phyloP scores from a whole-genome alignment of 2,888 invertebrate species.

The Orthosia incerta region DNA sequence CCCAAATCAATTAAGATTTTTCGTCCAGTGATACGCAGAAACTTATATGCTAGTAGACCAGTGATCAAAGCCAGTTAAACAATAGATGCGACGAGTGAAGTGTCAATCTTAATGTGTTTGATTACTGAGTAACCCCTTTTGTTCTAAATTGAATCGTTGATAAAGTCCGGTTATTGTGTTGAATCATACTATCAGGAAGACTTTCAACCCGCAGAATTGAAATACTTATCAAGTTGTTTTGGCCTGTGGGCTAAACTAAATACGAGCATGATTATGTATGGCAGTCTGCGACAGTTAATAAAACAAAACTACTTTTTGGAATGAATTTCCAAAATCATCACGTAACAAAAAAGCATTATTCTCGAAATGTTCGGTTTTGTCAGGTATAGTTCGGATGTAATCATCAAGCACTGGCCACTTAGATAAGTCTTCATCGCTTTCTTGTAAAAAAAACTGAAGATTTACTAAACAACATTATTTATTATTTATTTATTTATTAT shows the following conservation, averaged over 20 bases:
- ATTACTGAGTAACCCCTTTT: conserved; percentile 42
- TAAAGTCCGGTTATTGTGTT: conserved; percentile 9
- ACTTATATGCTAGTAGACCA: background rate
- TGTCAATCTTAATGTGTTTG: conserved; percentile 59
- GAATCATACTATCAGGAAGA: conserved; percentile 15
- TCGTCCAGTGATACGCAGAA: background rate
- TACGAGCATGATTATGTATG: background rate
- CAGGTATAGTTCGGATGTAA: no score
- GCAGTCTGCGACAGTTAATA: background rate
- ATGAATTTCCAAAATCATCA: no score
- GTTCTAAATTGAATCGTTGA: conserved; percentile 29
- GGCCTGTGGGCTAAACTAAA: background rate
- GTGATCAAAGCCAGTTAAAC: conserved; percentile 16
- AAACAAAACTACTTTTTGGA: no score
- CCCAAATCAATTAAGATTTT: background rate
- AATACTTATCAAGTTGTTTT: background rate
- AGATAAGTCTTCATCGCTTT: no score
- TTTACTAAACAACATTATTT: background rate
- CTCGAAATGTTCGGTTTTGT: no score
- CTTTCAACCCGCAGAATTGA: conserved; percentile 13
- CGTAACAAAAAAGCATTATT: no score
- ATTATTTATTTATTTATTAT: no score
- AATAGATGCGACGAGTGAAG: conserved; percentile 30
- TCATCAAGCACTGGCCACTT: no score
- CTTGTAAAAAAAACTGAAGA: no score